These are phyloP conservation scores for Helostoma temminkii DNA, from an alignment of 2,797 vertebrate genomes.

Conservation along the genomic window DNA sequence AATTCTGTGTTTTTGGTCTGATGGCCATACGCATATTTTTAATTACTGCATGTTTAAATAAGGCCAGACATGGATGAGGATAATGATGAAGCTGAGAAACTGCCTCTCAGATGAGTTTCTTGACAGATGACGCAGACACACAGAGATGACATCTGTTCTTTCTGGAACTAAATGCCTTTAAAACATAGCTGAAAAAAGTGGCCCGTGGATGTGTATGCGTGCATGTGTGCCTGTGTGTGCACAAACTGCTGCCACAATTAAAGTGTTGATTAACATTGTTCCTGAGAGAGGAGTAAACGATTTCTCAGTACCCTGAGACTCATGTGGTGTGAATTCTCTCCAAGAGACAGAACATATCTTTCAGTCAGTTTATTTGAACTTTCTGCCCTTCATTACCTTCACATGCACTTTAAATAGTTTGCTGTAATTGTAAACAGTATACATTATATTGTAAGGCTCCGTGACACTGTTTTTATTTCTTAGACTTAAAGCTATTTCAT, in stretches of 20 bases:
- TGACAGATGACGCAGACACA: conserved; percentile 27
- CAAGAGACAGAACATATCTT: background rate
- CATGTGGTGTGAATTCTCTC: background rate
- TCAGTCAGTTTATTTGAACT: background rate
- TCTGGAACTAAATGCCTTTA: conserved; percentile 21
- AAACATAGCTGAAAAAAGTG: background rate
- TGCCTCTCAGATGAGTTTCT: conserved; percentile 16
- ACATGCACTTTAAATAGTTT: background rate
- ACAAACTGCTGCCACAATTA: conserved; percentile 11
- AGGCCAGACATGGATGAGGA: background rate
- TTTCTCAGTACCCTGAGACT: conserved; percentile 8
- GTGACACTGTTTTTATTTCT: background rate
- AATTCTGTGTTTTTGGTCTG: background rate
- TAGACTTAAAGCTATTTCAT: background rate
- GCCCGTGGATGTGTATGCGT: conserved; percentile 6
- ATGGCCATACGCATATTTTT: background rate
- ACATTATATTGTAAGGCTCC: too few species aligned
- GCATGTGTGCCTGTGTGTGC: conserved; percentile 4
- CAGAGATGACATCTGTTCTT: conserved; percentile 39
- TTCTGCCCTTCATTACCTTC: background rate
- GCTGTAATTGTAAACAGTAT: background rate
- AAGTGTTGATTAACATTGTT: conserved; percentile 30
- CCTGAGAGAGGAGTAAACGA: conserved; percentile 13
- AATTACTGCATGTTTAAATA: background rate
- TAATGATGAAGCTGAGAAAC: conserved; percentile 18